Evolutionary conservation across 1,140 invertebrate species (phyloP).

Genomic region (Drosophila arizonae): DNA sequence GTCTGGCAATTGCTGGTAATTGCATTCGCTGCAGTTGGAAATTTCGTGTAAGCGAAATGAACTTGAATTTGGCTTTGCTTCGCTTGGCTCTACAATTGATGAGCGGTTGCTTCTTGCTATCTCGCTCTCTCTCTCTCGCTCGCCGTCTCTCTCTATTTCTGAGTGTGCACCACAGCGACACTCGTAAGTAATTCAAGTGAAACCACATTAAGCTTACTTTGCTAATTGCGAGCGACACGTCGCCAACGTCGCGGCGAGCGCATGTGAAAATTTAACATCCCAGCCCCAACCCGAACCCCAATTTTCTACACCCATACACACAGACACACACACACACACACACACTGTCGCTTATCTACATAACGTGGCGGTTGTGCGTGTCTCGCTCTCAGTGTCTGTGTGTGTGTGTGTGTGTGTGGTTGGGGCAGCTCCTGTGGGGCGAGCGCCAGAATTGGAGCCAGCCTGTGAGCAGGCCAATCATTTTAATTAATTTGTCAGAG

Average conservation of each 20-base stretch:
- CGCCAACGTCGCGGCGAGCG: slow-evolving; percentile 49
- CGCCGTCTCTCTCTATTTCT: neutral
- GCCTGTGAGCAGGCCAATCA: slow-evolving; percentile 74
- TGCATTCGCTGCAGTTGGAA: slow-evolving; percentile 42
- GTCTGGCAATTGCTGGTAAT: slow-evolving; percentile 12
- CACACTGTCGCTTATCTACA: slow-evolving; percentile 63
- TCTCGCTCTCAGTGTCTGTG: slow-evolving; percentile 9
- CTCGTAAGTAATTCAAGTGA: slow-evolving; percentile 81
- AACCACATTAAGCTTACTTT: slow-evolving; percentile 83
- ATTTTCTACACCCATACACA: neutral
- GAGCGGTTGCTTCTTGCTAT: slow-evolving; percentile 34
- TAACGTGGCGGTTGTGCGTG: slow-evolving; percentile 45
- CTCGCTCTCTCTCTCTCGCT: neutral
- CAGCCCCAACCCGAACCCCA: neutral
- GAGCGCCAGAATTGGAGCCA: slow-evolving; percentile 12
- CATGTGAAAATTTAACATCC: slow-evolving; percentile 45
- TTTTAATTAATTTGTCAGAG: slow-evolving; percentile 83
- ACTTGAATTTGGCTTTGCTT: slow-evolving; percentile 57
- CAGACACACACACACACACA: slow-evolving; percentile 13
- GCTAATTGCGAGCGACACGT: slow-evolving; percentile 82
- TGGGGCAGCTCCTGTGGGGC: slow-evolving; percentile 34
- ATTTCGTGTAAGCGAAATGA: slow-evolving; percentile 11
- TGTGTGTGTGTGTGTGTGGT: neutral
- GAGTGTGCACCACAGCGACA: slow-evolving; percentile 50
- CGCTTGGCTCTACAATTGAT: slow-evolving; percentile 59